Evolutionary conservation across 2,888 invertebrate species (phyloP), one percentile per base, ranked within the genome.

Genomic region (Spilosoma lubricipeda): DNA sequence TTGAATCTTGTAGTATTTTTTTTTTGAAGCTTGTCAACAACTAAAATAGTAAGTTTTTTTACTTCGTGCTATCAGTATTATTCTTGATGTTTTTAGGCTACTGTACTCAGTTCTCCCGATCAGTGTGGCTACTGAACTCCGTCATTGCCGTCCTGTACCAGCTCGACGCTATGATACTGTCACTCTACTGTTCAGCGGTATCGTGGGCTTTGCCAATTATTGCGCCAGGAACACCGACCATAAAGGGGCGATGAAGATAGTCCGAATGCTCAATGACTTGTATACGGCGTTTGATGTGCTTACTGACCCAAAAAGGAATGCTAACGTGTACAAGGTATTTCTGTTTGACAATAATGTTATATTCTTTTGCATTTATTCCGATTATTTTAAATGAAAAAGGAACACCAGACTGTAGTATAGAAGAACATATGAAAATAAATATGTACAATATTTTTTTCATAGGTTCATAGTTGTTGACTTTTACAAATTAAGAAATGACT

Each of bases 211-310:
- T 89, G 97, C 98, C 39, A 97, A 98, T 87, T 99, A 99, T 90
- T 99, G 99, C 89, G 98, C 99, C 3, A 97, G 97, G 66, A 97
- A 99, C 91, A 98, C 99, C 0, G 99, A 99, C 92, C 98, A 98
- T 11, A 97, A 97, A 83, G 99, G 99, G 0, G 99, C 99, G 67
- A 99, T 99, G 98, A 99, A 99, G 96, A 99, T 99, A 81, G 99
- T 99, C 15, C 97, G 98, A 92, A 98, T 99, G 97, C 97, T 99
- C 70, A 99, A 99, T 92, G 97, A 98, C 89, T 96, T 99, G 80
- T 99, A 99, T 92, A 99, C 99, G 0, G 98, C 98, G 7, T 99
- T 99, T 88, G 99, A 99, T 93, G 98, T 98, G 64, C 96, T 99
- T 65, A 98, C 99, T 18, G 99, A 99, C 93, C 98, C 98, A 9